phyloP scores from a whole-genome alignment of 2,888 invertebrate genomes.

The Megastigmus dorsalis region DNA sequence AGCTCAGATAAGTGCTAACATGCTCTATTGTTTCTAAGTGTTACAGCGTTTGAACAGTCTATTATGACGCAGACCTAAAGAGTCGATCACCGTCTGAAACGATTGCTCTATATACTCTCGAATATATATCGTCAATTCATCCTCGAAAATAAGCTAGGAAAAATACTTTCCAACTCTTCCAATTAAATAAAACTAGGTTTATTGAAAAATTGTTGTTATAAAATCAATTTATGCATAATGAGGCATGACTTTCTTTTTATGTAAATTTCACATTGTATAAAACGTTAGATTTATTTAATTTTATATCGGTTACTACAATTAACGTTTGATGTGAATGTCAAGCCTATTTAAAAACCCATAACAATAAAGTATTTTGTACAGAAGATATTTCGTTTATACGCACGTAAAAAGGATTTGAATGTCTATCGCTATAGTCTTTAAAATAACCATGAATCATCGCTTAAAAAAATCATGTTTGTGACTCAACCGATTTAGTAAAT shows the following conservation, averaged over 20 bases:
- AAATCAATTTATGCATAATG: background rate
- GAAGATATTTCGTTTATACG: no score
- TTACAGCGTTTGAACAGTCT: background rate
- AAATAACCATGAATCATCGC: slow-evolving; percentile 7
- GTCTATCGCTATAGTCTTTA: no score
- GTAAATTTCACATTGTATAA: background rate
- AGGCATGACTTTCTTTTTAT: background rate
- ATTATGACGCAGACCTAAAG: background rate
- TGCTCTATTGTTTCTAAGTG: slow-evolving; percentile 21
- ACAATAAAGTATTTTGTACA: no score
- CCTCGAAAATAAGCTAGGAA: slow-evolving; percentile 21
- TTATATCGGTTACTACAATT: background rate
- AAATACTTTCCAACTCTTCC: background rate
- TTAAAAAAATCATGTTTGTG: background rate
- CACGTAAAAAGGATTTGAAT: no score
- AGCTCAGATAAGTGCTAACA: slow-evolving; percentile 22
- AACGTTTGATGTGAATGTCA: background rate
- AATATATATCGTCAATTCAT: slow-evolving; percentile 27
- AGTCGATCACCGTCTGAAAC: slow-evolving; percentile 8
- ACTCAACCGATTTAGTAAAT: slow-evolving; percentile 30
- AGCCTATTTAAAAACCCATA: background rate
- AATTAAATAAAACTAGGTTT: background rate
- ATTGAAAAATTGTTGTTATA: background rate
- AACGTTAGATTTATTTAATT: background rate
- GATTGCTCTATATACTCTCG: slow-evolving; percentile 4